Conservation (phyloP, 2,113 vertebrate species). For the Rhea pennata region DNA sequence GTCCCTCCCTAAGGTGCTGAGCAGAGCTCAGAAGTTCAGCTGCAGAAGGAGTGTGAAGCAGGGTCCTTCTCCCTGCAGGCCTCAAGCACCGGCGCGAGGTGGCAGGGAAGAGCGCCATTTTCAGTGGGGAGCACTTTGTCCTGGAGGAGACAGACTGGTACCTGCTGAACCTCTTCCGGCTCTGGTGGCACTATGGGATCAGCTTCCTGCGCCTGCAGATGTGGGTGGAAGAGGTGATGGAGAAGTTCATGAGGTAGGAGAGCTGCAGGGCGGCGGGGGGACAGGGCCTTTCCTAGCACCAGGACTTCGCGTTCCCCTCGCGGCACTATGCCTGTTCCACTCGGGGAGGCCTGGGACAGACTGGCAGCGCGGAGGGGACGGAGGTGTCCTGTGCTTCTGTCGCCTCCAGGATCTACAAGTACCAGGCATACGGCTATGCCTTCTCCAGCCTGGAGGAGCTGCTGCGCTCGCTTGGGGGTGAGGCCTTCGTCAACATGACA, state of each 20-base stretch:
- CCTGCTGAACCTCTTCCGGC: conserved; percentile 91
- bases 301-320: rapidly evolving
- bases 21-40: neutral
- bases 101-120: conserved; percentile 92
- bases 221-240: conserved; percentile 99
- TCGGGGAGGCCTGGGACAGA: neutral
- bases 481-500: conserved; percentile 94
- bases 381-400: neutral
- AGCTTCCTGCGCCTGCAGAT: conserved; percentile 98
- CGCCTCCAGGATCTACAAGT: conserved; percentile 91
- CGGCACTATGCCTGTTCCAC: neutral
- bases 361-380: too few species aligned
- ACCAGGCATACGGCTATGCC: conserved; percentile 94
- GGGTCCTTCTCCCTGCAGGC: conserved; percentile 73
- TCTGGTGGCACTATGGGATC: conserved; percentile 99
- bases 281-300: rapidly evolving
- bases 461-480: conserved; percentile 88
- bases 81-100: conserved; percentile 91
- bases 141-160: conserved; percentile 99
- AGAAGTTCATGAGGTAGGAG: conserved; percentile 97
- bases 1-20: neutral
- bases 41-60: neutral
- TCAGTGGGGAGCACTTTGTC: conserved; percentile 88
- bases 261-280: rapidly evolving
- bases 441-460: conserved; percentile 95